Conservation (phyloP, 2,888 invertebrate genomes). For the Frankliniella fusca region DNA sequence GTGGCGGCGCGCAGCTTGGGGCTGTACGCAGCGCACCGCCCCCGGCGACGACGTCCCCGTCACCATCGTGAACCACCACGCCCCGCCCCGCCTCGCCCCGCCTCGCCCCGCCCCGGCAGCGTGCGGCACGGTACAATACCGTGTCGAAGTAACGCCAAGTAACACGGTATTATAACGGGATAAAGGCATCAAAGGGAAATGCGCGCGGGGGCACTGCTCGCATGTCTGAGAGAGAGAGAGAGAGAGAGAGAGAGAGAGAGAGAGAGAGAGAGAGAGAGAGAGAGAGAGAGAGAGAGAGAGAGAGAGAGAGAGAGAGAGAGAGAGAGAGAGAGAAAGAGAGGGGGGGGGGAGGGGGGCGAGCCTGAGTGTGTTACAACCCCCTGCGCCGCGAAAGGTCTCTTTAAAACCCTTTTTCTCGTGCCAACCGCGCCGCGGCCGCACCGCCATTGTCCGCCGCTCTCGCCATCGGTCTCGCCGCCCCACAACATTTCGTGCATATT, state of each 20-base stretch:
- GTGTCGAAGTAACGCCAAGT: no score
- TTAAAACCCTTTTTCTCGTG: no score
- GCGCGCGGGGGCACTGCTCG: no score
- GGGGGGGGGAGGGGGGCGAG: background rate
- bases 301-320: background rate
- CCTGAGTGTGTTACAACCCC: background rate
- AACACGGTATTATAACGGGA: no score
- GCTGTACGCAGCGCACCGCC: background rate
- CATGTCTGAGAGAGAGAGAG: background rate
- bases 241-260: conserved; percentile 1
- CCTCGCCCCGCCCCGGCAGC: no score
- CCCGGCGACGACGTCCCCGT: no score
- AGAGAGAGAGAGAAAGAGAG: background rate
- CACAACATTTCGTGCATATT: background rate
- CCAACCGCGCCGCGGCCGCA: background rate
- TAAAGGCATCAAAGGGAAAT: no score
- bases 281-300: conserved; percentile 1
- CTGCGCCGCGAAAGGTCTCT: no score
- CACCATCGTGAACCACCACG: no score
- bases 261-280: conserved; percentile 1
- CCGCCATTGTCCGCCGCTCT: background rate
- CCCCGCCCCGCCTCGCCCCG: no score
- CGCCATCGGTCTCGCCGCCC: background rate
- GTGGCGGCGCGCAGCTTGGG: no score
- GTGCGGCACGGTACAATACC: no score